Conservation (phyloP, 2,888 invertebrate genomes). For the Lamellibrachia satsuma region DNA sequence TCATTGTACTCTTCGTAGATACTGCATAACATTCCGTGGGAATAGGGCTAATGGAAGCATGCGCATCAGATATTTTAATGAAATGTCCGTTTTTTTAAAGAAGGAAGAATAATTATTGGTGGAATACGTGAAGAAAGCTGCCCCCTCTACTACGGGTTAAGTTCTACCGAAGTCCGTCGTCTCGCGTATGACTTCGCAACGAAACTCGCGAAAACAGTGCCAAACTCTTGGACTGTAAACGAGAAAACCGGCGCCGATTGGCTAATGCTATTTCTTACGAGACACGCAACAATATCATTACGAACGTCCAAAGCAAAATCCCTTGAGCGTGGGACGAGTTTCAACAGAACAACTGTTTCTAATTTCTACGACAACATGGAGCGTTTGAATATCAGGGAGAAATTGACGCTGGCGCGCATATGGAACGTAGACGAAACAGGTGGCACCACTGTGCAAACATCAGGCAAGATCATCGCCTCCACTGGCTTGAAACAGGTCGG, state of each 20-base stretch:
- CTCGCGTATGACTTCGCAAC: neutral
- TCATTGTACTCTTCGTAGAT: no score
- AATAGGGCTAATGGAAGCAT: no score
- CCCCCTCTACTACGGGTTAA: neutral
- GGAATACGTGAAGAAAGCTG: neutral
- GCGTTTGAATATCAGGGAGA: no score
- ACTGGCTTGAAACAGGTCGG: no score
- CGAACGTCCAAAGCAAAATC: neutral
- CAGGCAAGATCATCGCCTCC: no score
- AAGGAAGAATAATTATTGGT: neutral
- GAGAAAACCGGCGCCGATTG: neutral
- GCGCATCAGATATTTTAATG: no score
- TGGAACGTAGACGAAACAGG: no score
- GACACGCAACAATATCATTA: neutral
- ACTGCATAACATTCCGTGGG: no score
- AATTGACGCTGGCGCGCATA: no score
- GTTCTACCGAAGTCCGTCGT: neutral
- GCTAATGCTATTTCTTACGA: neutral
- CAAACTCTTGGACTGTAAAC: neutral
- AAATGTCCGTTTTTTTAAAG: neutral
- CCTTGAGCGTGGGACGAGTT: neutral
- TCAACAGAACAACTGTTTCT: neutral
- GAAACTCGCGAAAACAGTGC: neutral
- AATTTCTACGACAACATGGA: neutral
- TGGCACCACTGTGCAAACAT: no score